Evolutionary conservation across 2,113 vertebrate species (phyloP), one percentile per base, ranked within the genome.

Genomic region (Rallus limicola): DNA sequence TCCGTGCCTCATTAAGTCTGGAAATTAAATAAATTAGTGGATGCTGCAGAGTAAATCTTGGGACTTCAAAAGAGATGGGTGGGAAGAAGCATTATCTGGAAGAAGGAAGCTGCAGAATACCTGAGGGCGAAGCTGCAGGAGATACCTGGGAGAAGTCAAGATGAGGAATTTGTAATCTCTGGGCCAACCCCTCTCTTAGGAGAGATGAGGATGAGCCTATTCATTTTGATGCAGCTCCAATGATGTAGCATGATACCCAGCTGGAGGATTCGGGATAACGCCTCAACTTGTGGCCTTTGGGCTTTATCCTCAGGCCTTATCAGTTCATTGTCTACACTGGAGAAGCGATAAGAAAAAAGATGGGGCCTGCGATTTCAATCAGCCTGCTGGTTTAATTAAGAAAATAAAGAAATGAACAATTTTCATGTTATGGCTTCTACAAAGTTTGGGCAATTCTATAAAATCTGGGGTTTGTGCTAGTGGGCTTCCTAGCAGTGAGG

Each of bases 51-150:
- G 65, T 59, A 71, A 75, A 38, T 72, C 58, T 62, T n/a, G 79
- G 67, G 44, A 95, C 90, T 93, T 96, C 92, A 92, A 86, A 93
- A 11, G 36, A 69, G 63, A 11, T 80, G 92, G 86, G 85, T 80
- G 95, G 92, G 85, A 95, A 75, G 81, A 85, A 24, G 67, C 18
- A 52, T 50, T 16, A 9, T 44, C 56, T 10, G 6, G 46, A 21
- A 56, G 74, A 74, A 75, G n/a, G 65, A 92, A 72, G 20, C 67
- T 74, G 80, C 33, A 50, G 69, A 17, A 65, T 17, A 67, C 72
- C 93, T 20, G 50, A 11, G 1, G 86, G 91, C 68, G 65, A 56
- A 72, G 60, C 62, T 59, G 3, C 42, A 53, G 70, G 50, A 86
- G 44, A 33, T 1, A 48, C 8, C 50, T 77, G 82, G 53, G 88